These are phyloP conservation scores for Philaenus spumarius DNA, from an alignment of 1,140 invertebrate genomes.

Conservation along the genomic window DNA sequence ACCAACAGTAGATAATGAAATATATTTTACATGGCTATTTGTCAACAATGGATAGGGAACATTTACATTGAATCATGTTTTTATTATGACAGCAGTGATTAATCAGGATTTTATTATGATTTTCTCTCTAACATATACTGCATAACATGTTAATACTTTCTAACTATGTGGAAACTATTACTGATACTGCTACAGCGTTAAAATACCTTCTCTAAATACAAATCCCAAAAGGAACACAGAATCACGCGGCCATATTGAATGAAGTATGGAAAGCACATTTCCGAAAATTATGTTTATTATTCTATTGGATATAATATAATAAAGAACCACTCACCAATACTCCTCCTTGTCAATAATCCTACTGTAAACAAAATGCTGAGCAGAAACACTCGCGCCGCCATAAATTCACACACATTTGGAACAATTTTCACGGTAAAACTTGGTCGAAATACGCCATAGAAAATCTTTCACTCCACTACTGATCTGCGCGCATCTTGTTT, in stretches of 20 bases:
- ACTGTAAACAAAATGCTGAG: constrained; percentile 33
- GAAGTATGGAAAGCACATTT: constrained; percentile 15
- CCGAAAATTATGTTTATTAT: constrained; percentile 18
- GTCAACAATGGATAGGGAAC: neutral
- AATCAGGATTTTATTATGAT: neutral
- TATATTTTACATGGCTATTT: too few species aligned
- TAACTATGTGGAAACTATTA: too few species aligned
- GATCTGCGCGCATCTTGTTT: constrained; percentile 8
- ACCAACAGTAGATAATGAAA: too few species aligned
- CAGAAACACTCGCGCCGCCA: constrained; percentile 34
- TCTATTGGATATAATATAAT: constrained; percentile 15
- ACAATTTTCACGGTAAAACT: constrained; percentile 29
- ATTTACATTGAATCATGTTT: constrained; percentile 8
- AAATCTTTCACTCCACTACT: constrained; percentile 20
- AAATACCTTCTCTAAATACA: neutral
- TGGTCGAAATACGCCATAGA: constrained; percentile 27
- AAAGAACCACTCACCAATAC: constrained; percentile 25
- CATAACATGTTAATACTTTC: too few species aligned
- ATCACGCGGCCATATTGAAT: constrained; percentile 25
- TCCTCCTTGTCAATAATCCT: constrained; percentile 28
- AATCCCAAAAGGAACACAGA: neutral
- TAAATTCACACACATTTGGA: constrained; percentile 36
- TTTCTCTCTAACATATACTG: neutral
- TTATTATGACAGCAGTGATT: constrained; percentile 8
- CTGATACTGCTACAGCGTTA: neutral